Percentiles rank a stretch among this genome's conserved stretches.
phyloP scores from a whole-genome alignment of 53 echinoderm and acorn worm genomes.

The Temnopleurus reevesii region DNA sequence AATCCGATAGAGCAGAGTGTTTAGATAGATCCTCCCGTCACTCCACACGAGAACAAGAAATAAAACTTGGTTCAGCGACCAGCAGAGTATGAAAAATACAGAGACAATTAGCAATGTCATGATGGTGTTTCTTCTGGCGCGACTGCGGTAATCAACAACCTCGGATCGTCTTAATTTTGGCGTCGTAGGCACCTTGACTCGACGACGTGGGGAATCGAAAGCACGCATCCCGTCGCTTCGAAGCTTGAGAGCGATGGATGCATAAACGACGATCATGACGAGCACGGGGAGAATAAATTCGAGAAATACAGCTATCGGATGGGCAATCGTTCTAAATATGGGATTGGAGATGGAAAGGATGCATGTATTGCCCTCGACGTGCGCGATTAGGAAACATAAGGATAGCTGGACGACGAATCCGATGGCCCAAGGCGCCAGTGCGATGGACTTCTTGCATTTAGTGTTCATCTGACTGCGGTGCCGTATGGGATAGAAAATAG shows the following conservation, averaged over 20 bases:
- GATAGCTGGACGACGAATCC: background rate
- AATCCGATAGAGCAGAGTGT: background rate
- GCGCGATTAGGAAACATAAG: background rate
- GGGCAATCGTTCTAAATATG: background rate
- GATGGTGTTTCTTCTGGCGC: slow-evolving; percentile 34
- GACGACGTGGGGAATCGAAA: background rate
- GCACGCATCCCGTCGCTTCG: background rate
- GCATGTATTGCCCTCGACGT: background rate
- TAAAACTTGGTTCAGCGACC: slow-evolving; percentile 36
- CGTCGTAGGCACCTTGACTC: background rate
- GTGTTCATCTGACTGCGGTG: background rate
- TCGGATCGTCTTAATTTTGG: background rate
- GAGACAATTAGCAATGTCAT: slow-evolving; percentile 24
- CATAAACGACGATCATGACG: slow-evolving; percentile 1
- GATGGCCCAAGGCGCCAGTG: background rate
- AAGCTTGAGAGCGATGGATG: background rate
- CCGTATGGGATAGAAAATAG: background rate
- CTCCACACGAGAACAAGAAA: background rate
- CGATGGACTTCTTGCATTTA: background rate
- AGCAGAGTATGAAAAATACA: slow-evolving; percentile 26
- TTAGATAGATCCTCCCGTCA: background rate
- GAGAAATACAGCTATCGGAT: background rate
- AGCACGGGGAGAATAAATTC: background rate
- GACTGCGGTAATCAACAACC: background rate
- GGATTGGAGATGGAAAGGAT: background rate